phyloP scores from a whole-genome alignment of 2,888 invertebrate species.

The Campoplex capitator region DNA sequence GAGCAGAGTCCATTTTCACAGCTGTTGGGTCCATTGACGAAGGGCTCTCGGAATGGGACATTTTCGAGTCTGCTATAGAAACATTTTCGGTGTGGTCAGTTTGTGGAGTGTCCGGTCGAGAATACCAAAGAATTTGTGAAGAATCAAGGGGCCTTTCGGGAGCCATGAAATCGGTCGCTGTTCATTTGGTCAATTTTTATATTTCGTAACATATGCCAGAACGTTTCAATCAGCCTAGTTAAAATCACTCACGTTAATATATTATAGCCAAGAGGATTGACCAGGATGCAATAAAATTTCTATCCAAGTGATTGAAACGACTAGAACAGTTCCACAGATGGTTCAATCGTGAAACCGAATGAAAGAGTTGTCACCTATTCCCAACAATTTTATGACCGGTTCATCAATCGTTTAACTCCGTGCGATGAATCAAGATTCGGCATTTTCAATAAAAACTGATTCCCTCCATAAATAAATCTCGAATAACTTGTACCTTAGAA shows the following conservation, averaged over 20 bases:
- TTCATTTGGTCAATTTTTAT: slow-evolving; percentile 1
- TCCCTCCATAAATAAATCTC: neutral
- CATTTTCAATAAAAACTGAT: neutral
- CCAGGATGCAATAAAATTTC: slow-evolving; percentile 8
- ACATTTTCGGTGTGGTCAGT: slow-evolving; percentile 71
- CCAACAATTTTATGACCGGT: no score
- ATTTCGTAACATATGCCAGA: slow-evolving; percentile 19
- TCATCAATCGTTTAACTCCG: no score
- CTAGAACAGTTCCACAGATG: slow-evolving; percentile 6
- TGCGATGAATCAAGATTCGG: no score
- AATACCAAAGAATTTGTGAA: neutral
- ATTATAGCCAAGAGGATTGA: neutral
- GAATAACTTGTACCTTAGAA: neutral
- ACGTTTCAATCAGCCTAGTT: slow-evolving; percentile 4
- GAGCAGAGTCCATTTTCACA: slow-evolving; percentile 71
- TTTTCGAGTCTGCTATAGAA: slow-evolving; percentile 5
- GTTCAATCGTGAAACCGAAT: neutral
- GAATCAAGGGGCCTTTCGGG: neutral
- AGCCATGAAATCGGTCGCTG: slow-evolving; percentile 26
- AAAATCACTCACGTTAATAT: neutral
- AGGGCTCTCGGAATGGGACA: neutral
- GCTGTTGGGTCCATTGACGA: slow-evolving; percentile 63
- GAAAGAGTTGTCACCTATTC: neutral
- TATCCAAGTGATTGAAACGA: slow-evolving; percentile 17
- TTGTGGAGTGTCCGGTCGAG: slow-evolving; percentile 71